These are phyloP conservation scores for Harmothoe impar DNA, from an alignment of 2,888 invertebrate species.

Conservation along the genomic window DNA sequence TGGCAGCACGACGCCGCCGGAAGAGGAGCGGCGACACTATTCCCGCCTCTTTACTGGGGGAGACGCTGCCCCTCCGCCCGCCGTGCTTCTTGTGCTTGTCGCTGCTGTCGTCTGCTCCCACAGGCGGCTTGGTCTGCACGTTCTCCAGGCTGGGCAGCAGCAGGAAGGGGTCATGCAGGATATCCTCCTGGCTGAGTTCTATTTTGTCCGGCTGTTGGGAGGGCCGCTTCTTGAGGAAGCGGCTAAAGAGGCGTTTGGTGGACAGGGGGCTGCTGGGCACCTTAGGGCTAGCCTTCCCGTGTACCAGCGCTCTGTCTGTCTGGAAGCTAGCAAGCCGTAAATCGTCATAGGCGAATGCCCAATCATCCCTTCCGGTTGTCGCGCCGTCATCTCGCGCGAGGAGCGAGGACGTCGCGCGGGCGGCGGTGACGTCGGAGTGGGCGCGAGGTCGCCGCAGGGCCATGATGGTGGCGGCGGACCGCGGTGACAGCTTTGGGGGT, in stretches of 20 bases:
- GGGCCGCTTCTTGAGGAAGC: slow-evolving; percentile 12
- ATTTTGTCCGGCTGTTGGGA: neutral
- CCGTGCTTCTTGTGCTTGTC: neutral
- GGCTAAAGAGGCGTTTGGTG: neutral
- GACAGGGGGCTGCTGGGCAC: neutral
- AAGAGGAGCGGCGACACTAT: neutral
- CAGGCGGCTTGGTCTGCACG: neutral
- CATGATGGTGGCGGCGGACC: slow-evolving; percentile 8
- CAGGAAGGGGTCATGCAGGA: neutral
- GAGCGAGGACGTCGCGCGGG: neutral
- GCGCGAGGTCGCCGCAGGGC: slow-evolving; percentile 1
- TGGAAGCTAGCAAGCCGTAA: neutral
- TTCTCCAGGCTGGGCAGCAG: slow-evolving; percentile 12
- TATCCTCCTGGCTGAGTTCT: neutral
- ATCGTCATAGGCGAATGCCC: slow-evolving; percentile 6
- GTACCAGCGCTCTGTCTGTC: neutral
- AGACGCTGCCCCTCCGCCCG: neutral
- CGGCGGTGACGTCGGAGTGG: slow-evolving; percentile 16
- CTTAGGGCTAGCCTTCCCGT: neutral
- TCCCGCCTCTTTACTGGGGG: neutral
- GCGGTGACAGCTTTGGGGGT: neutral
- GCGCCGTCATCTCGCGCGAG: neutral
- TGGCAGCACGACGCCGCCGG: neutral
- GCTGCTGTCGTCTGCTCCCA: neutral
- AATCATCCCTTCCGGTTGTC: neutral